phyloP scores from a whole-genome alignment of 2,797 vertebrate genomes.

The Fistularia commersonii region DNA sequence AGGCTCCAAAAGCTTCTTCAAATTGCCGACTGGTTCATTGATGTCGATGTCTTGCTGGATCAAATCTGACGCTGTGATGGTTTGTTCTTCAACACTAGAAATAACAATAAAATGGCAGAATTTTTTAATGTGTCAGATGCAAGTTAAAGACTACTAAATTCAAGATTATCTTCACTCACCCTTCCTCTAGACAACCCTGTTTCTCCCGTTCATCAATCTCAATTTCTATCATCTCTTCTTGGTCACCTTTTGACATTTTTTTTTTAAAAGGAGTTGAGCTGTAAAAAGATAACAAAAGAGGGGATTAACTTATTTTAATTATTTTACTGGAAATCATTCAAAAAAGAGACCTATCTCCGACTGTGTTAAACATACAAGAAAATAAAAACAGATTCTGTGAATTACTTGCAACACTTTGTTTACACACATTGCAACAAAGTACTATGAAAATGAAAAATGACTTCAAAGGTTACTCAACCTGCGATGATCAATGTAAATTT shows the following conservation, averaged over 20 bases:
- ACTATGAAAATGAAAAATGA: too few species aligned
- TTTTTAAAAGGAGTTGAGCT: constrained; percentile 21
- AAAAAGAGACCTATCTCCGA: not conserved
- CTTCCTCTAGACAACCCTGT: constrained; percentile 79
- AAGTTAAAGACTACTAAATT: not conserved
- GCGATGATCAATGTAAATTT: too few species aligned
- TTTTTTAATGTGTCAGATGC: not conserved
- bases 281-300: constrained; percentile 2
- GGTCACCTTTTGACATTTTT: constrained; percentile 93
- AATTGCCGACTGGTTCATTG: constrained; percentile 94
- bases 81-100: constrained; percentile 91
- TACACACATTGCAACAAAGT: too few species aligned
- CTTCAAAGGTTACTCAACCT: too few species aligned
- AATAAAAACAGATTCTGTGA: too few species aligned
- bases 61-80: constrained; percentile 90
- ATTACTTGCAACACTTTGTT: too few species aligned
- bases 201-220: constrained; percentile 95
- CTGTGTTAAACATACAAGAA: too few species aligned
- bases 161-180: constrained; percentile 53
- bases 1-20: constrained; percentile 95
- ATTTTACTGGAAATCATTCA: not conserved
- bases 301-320: not conserved
- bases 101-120: not conserved
- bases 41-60: constrained; percentile 98
- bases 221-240: constrained; percentile 98